These are phyloP conservation scores for Eumerus sabulonum DNA, from an alignment of 2,888 invertebrate genomes.

Conservation along the genomic window DNA sequence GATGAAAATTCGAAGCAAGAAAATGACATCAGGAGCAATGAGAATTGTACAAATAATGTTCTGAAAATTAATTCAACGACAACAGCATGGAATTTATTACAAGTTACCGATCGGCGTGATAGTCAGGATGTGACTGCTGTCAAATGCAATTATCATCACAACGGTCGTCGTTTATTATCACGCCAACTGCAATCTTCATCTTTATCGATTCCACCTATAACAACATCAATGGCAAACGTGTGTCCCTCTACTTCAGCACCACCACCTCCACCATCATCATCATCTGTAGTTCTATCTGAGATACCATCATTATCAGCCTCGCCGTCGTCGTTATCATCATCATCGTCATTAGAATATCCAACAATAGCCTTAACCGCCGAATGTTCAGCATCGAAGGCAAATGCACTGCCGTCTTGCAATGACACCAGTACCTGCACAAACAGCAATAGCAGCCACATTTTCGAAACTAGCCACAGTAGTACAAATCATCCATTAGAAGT, in stretches of 20 bases:
- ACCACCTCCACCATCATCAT: conserved; percentile 5
- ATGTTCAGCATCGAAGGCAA: conserved; percentile 40
- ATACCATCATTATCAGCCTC: conserved; percentile 9
- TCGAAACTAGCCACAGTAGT: conserved; percentile 24
- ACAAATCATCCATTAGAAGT: conserved; percentile 32
- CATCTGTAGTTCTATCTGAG: conserved; percentile 2
- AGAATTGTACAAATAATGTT: conserved; percentile 47
- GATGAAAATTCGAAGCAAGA: conserved; percentile 26
- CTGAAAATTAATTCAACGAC: conserved; percentile 46
- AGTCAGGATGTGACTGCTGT: conserved; percentile 59
- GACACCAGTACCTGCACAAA: conserved; percentile 16
- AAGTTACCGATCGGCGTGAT: conserved; percentile 48
- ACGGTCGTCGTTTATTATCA: conserved; percentile 48
- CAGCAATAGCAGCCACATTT: neutral
- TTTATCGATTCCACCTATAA: conserved; percentile 42
- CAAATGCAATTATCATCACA: conserved; percentile 48
- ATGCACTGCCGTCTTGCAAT: conserved; percentile 45
- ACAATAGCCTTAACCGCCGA: too few relatives aligned
- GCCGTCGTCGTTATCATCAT: conserved; percentile 19
- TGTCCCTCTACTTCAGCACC: conserved; percentile 9
- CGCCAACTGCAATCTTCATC: conserved; percentile 53
- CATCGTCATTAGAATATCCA: conserved; percentile 3
- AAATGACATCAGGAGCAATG: conserved; percentile 36
- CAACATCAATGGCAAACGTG: conserved; percentile 3
- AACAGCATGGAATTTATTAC: conserved; percentile 47